phyloP scores from a whole-genome alignment of 2,113 vertebrate genomes.

The Eclectus roratus region DNA sequence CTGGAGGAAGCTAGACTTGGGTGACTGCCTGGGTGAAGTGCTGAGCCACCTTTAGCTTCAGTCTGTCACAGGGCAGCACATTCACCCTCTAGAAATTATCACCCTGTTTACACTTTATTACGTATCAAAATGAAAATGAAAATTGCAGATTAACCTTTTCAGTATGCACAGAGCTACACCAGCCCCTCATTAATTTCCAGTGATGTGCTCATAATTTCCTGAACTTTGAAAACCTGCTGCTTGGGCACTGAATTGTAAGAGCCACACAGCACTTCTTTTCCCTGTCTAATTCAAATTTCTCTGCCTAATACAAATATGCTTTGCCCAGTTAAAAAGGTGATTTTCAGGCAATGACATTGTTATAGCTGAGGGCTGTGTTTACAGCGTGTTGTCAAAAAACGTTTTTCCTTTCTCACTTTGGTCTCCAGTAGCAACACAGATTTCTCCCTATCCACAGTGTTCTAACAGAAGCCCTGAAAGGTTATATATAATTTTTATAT shows the following conservation, averaged over 20 bases:
- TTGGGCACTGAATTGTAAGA: not conserved
- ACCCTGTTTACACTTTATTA: not conserved
- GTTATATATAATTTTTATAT: not conserved
- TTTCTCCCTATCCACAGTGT: not conserved
- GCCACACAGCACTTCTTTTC: not conserved
- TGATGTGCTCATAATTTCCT: not conserved
- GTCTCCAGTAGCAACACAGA: constrained; percentile 2
- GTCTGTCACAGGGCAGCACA: not conserved
- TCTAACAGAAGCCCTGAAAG: not conserved
- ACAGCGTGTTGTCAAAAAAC: not conserved
- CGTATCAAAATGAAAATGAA: not conserved
- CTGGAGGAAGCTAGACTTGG: not conserved
- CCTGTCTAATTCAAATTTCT: not conserved
- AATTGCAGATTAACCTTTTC: not conserved
- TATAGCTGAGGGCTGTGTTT: not conserved
- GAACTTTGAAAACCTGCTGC: not conserved
- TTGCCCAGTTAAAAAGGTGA: not conserved
- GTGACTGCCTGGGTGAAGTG: not conserved
- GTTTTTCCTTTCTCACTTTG: not conserved
- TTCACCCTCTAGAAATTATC: not conserved
- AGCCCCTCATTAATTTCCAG: not conserved
- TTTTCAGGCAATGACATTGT: not conserved
- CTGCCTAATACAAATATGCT: not conserved
- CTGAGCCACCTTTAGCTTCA: not conserved
- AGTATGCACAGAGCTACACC: not conserved